Conservation (phyloP, 2,888 invertebrate species). For the Magallana nippona region DNA sequence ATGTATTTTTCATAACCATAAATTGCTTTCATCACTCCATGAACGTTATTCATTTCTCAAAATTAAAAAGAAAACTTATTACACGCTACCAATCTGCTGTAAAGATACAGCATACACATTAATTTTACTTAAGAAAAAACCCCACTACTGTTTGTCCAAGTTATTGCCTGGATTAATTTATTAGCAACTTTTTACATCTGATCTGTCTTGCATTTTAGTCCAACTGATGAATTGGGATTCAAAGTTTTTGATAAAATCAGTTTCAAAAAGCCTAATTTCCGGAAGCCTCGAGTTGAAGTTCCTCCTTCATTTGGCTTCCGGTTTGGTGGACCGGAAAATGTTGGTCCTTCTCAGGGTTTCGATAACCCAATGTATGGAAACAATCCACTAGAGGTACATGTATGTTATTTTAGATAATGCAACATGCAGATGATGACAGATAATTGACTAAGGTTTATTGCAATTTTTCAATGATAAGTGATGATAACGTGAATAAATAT, state of each 20-base stretch:
- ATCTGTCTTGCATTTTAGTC: slow-evolving; percentile 23
- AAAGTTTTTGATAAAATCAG: slow-evolving; percentile 55
- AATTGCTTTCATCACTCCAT: no score
- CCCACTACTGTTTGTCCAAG: no score
- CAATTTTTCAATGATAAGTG: not conserved
- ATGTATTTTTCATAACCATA: no score
- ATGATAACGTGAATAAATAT: not conserved
- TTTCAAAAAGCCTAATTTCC: slow-evolving; percentile 53
- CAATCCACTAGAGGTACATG: slow-evolving; percentile 57
- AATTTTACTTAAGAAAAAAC: no score
- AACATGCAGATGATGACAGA: no score
- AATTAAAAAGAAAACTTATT: no score
- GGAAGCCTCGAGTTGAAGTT: slow-evolving; percentile 58
- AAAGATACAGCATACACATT: no score
- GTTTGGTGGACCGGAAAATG: slow-evolving; percentile 52
- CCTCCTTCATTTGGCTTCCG: slow-evolving; percentile 58
- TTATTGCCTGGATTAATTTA: no score
- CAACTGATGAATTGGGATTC: slow-evolving; percentile 51
- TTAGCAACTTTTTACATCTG: no score
- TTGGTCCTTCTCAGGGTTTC: slow-evolving; percentile 63
- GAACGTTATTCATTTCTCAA: no score
- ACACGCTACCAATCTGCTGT: no score
- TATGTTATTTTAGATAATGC: not conserved
- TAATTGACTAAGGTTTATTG: not conserved
- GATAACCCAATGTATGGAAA: slow-evolving; percentile 69